These are phyloP conservation scores for Chloebia gouldiae DNA, from an alignment of 2,113 vertebrate species.

Conservation along the genomic window DNA sequence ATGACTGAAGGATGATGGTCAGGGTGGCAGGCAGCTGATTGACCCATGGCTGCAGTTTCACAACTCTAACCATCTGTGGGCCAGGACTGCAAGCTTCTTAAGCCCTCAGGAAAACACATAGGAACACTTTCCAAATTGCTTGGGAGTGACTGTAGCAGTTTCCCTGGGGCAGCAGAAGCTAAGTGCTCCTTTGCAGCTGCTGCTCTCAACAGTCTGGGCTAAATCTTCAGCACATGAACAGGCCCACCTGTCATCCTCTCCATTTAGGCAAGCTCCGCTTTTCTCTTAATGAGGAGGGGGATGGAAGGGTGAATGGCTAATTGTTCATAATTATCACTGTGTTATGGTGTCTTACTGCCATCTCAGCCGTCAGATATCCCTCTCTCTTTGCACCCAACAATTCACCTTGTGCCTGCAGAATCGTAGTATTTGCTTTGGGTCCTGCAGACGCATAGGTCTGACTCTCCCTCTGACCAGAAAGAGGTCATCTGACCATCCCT, in stretches of 20 bases:
- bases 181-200: neutral
- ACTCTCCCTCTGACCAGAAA: neutral
- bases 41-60: neutral
- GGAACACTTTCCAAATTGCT: neutral
- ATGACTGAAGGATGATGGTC: neutral
- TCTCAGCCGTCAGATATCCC: neutral
- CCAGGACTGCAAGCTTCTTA: neutral
- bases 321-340: neutral
- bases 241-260: neutral
- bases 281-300: neutral
- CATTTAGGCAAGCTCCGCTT: neutral
- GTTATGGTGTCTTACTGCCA: neutral
- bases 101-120: conserved; percentile 16
- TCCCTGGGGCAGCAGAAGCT: neutral
- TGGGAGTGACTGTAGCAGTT: neutral
- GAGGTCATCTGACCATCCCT: accelerated
- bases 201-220: neutral
- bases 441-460: neutral
- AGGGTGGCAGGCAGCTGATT: neutral
- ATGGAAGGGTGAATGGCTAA: neutral
- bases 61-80: neutral
- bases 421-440: accelerated
- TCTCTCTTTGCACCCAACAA: accelerated
- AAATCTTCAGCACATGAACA: neutral
- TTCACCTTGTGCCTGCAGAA: neutral